A percentile compares a stretch with the other conserved stretches of the same genome.
Conservation (phyloP, 2,888 invertebrate genomes). For the Artemia sinica region DNA sequence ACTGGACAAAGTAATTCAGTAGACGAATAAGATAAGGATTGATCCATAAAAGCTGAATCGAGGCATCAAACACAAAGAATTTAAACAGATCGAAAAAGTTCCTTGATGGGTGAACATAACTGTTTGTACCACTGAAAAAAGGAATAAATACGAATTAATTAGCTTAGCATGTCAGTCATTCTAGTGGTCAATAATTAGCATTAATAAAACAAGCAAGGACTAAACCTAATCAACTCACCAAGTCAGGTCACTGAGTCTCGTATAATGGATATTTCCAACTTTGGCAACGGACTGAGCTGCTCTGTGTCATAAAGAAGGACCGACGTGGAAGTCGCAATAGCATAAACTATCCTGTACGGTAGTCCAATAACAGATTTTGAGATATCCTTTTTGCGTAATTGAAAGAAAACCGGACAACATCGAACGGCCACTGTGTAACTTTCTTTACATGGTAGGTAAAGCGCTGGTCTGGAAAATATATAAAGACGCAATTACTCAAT, state of each 20-base stretch:
- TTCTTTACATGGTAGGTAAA: constrained; percentile 55
- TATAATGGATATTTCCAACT: constrained; percentile 69
- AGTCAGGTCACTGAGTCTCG: constrained; percentile 65
- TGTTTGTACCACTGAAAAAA: too few species aligned
- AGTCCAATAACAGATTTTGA: constrained; percentile 29
- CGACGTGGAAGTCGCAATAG: constrained; percentile 68
- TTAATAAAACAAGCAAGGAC: background rate
- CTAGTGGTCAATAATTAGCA: too few species aligned
- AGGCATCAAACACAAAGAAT: too few species aligned
- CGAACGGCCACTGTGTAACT: constrained; percentile 66
- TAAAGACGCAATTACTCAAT: too few species aligned
- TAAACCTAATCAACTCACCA: constrained; percentile 40
- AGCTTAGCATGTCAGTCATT: too few species aligned
- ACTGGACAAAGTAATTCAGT: too few species aligned
- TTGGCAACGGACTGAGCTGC: constrained; percentile 54
- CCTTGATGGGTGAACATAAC: too few species aligned
- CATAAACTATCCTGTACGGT: constrained; percentile 68
- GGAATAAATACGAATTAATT: too few species aligned
- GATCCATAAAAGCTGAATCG: too few species aligned
- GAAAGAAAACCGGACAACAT: constrained; percentile 58
- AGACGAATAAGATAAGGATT: too few species aligned
- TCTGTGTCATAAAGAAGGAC: constrained; percentile 76
- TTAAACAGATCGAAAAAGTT: too few species aligned
- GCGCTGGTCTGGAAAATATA: constrained; percentile 45
- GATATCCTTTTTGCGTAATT: constrained; percentile 33